phyloP scores from a whole-genome alignment of 1,140 invertebrate genomes.

The Bombus sibiricus region DNA sequence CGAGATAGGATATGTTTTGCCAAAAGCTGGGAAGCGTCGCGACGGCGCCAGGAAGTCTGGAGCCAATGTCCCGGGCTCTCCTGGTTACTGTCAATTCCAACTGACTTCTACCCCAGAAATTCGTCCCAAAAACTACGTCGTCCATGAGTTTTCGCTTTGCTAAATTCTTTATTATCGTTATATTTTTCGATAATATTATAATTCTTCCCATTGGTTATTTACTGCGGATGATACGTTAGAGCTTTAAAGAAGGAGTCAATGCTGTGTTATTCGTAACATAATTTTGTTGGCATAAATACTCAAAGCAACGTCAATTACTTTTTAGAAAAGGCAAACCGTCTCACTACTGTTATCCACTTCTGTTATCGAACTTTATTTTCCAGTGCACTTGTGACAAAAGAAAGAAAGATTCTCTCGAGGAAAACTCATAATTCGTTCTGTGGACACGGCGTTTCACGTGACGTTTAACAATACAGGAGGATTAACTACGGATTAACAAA shows the following conservation, averaged over 20 bases:
- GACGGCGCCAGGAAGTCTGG: conserved; percentile 80
- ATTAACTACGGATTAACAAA: conserved; percentile 27
- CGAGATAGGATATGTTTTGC: conserved; percentile 77
- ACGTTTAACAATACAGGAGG: background rate
- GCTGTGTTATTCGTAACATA: too few relatives aligned
- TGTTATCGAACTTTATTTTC: too few relatives aligned
- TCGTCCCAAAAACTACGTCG: conserved; percentile 43
- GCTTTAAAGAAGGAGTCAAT: too few relatives aligned
- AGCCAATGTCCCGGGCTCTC: conserved; percentile 71
- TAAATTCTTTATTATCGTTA: background rate
- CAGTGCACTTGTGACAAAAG: background rate
- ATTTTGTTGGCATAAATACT: too few relatives aligned
- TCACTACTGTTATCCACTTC: background rate
- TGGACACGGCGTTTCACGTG: background rate
- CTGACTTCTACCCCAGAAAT: conserved; percentile 64
- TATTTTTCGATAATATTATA: background rate
- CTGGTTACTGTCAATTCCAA: conserved; percentile 69
- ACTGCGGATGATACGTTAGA: too few relatives aligned
- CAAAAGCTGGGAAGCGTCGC: conserved; percentile 78
- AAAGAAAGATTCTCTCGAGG: too few relatives aligned
- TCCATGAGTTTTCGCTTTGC: background rate
- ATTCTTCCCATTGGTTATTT: too few relatives aligned
- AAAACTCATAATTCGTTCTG: background rate
- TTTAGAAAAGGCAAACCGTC: background rate
- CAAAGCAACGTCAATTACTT: too few relatives aligned